Percentiles rank a stretch among this genome's conserved stretches.
Conservation (phyloP, 2,797 vertebrate genomes). For the Picus viridis region DNA sequence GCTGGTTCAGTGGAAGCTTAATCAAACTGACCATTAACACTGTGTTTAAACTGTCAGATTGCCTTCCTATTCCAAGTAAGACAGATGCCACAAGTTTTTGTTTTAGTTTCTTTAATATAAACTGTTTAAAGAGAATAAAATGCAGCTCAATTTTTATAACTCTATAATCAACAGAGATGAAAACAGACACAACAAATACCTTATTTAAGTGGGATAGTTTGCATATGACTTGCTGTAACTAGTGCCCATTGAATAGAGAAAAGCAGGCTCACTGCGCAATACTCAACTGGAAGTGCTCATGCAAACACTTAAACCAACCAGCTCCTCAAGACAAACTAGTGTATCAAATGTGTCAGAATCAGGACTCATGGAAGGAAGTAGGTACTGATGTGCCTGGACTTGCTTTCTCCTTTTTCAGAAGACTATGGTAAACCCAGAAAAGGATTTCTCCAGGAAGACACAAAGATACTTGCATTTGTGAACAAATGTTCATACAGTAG, state of each 20-base stretch:
- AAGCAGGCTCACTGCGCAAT: background rate
- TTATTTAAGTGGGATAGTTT: background rate
- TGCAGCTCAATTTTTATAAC: background rate
- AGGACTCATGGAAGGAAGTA: conserved; percentile 30
- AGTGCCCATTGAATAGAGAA: conserved; percentile 7
- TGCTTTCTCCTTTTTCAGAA: conserved; percentile 5
- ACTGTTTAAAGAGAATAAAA: background rate
- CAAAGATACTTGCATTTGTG: background rate
- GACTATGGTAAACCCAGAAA: background rate
- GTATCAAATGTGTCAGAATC: conserved; percentile 20
- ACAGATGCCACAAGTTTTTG: background rate
- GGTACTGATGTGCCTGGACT: conserved; percentile 26
- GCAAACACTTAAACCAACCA: conserved; percentile 41
- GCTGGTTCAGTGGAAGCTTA: background rate
- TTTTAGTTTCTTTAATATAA: background rate
- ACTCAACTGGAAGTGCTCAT: conserved; percentile 30
- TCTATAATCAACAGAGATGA: background rate
- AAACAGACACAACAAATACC: background rate
- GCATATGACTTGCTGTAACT: background rate
- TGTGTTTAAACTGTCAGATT: background rate
- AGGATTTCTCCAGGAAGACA: background rate
- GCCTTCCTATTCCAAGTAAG: background rate
- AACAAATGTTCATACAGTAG: background rate
- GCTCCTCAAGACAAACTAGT: conserved; percentile 59
- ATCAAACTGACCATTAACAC: background rate